A percentile compares a stretch with the other conserved stretches of the same genome.
These are phyloP conservation scores for Papilio protenor DNA, from an alignment of 2,888 invertebrate genomes.

Conservation along the genomic window DNA sequence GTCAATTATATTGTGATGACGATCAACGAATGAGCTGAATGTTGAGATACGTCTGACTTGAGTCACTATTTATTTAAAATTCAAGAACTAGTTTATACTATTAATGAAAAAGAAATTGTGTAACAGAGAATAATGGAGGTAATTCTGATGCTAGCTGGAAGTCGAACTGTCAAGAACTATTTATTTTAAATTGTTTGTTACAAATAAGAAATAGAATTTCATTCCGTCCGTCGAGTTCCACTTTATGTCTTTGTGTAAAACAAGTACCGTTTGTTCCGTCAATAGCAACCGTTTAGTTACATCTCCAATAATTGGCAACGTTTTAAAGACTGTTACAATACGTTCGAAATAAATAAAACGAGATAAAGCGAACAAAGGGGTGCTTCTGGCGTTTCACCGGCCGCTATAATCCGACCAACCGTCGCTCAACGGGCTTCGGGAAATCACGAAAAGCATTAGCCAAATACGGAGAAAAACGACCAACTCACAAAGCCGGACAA, in stretches of 20 bases:
- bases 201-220: neutral
- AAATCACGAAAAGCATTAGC: slow-evolving; percentile 7
- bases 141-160: neutral
- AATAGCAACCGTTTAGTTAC: neutral
- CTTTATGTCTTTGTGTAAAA: neutral
- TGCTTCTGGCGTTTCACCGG: slow-evolving; percentile 4
- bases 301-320: neutral
- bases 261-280: neutral
- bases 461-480: slow-evolving; percentile 13
- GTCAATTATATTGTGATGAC: no score
- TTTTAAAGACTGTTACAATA: slow-evolving; percentile 5
- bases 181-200: neutral
- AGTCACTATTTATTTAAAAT: no score
- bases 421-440: neutral
- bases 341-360: slow-evolving; percentile 7
- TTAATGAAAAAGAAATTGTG: no score
- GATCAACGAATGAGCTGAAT: no score
- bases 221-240: neutral
- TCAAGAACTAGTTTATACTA: no score
- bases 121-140: neutral
- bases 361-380: slow-evolving; percentile 17
- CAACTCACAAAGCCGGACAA: slow-evolving; percentile 7
- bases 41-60: no score
- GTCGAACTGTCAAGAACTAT: neutral
- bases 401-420: slow-evolving; percentile 11